Base-by-base conservation (phyloP, 2,888 invertebrate genomes). In the Meganola albula region DNA sequence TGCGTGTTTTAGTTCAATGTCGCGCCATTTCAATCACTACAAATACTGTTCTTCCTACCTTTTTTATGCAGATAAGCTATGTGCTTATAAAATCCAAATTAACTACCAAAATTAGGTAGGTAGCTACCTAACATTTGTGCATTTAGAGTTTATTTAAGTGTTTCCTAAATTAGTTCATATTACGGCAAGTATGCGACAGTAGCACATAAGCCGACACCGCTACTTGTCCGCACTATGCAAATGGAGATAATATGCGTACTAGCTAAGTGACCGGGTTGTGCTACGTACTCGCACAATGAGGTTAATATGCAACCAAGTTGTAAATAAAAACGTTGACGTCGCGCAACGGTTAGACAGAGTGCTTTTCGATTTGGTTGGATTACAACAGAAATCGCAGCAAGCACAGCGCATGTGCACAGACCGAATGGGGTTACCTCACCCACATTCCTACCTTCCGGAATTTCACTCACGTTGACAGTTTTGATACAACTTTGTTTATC, bases 361-460 rank as follows among this genome's bases (percentile, higher is more conserved):
- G 46, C 74, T 64, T 64, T 58, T 63, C 55, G 56, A 78, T 63
- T 72, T 49, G 53, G 73, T 42, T 62, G 71, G 63, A 50, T 76
- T 74, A 60, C 59, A 73, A 61, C 76, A 73, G 74, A 77, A 75
- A 78, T 75, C 69, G 70, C 71, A 62, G 55, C 51, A 48, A 59
- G 53, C 60, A 71, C 59, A 55, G 79, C 82, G 80, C 82, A 77
- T 82, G 80, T 77, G 74, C 77, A 68, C 53, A 64, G 62, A 64
- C 63, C 74, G 63, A 82, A 76, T 75, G 70, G 72, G 78, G 75
- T 72, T 75, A 76, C 74, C 75, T 79, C 75, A 77, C 76, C 78
- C 74, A 80, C 79, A 80, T 82, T 78, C 76, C 74, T 66, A 65
- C 66, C 71, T 78, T 78, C 78, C 77, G 77, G 77, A 82, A 84